Evolutionary conservation across 2,113 vertebrate genomes (phyloP), one percentile per base, ranked within the genome.

Genomic region (Xiphophorus hellerii): DNA sequence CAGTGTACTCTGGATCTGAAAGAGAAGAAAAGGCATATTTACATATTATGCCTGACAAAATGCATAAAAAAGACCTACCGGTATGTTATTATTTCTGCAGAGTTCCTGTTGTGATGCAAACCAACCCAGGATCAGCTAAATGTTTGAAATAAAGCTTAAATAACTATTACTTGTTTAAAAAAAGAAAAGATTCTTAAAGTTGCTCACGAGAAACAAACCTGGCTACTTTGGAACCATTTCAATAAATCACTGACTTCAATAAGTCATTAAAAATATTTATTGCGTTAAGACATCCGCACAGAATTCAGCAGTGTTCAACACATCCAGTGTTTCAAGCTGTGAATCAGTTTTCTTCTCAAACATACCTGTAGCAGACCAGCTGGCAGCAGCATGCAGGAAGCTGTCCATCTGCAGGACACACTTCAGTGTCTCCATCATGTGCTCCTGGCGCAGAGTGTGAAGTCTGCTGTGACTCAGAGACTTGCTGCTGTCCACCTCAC

Each of bases 391-490:
- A 35, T 88, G 90, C 1, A 84, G 81, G 77, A 82, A 77, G 54
- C 90, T 94, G 82, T 94, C 94, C 95, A 97, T 96, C 79, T 95
- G 93, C 15, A 97, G 78, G 31, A 97, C 87, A 82, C 93, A 96
- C 63, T 91, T 91, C 42, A 97, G 94, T 0, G 95, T 95, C 76
- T 96, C 94, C 64, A 93, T 91, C 80, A 96, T 94, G 68, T 96
- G 95, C 17, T 94, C 90, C 64, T 74, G 93, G 20, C 89, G 91
- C 0, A 96, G 89, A 0, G 42, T 67, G 66, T 94, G 85, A n/a
- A 96, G 67, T 69, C 87, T 88, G 0, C 0, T 2, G 33, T 83
- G 42, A 0, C 31, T 60, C 1, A 27, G 12, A 1, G 31, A 5
- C 25, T 17, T 2, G 0, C 64, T 27, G 3, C 73, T n/a, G 7